Evolutionary conservation across 2,797 vertebrate genomes (phyloP).

Genomic region (Cryptoblepharus egeriae): DNA sequence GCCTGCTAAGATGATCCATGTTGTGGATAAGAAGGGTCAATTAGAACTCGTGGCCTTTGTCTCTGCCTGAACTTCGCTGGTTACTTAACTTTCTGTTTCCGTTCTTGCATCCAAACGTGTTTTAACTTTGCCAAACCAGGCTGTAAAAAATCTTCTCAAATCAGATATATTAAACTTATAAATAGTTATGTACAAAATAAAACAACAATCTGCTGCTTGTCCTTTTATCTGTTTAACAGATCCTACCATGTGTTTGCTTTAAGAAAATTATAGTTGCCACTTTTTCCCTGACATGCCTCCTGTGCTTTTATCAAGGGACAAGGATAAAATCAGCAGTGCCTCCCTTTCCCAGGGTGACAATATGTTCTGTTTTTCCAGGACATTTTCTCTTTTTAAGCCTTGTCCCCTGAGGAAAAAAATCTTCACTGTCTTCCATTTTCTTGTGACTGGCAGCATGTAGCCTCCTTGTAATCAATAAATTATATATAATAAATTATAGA

Average conservation of each 20-base stretch:
- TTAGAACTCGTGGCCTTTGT: constrained; percentile 3
- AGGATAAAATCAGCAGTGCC: background rate
- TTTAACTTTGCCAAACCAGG: background rate
- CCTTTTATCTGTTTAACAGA: background rate
- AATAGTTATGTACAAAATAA: background rate
- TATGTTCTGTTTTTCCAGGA: no score
- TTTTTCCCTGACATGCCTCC: background rate
- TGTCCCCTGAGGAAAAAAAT: no score
- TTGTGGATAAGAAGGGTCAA: background rate
- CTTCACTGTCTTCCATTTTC: no score
- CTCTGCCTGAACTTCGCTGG: background rate
- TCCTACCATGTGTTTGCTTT: background rate
- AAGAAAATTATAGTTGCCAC: background rate
- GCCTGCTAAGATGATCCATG: background rate
- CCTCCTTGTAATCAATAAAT: no score
- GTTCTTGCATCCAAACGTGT: background rate
- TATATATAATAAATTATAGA: no score
- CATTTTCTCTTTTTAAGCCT: no score
- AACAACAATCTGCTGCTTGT: background rate
- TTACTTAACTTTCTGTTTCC: background rate
- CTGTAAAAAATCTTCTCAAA: background rate
- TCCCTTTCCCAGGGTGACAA: background rate
- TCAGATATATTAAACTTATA: background rate
- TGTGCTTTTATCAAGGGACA: background rate
- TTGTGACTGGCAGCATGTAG: no score